These are phyloP conservation scores for Bibio marci DNA, from an alignment of 2,888 invertebrate species.

Conservation along the genomic window DNA sequence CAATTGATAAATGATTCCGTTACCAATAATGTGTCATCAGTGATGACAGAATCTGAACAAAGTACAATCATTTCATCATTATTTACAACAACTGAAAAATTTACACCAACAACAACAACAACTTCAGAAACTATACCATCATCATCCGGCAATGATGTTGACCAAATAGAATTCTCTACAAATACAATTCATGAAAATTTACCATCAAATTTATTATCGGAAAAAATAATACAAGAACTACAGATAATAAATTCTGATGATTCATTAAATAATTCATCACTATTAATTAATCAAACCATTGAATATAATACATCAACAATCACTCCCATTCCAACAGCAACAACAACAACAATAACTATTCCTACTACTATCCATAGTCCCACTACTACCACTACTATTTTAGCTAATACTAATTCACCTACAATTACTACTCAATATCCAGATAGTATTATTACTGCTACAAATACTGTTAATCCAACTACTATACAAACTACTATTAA, in stretches of 20 bases:
- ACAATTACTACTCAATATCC: slow-evolving; percentile 11
- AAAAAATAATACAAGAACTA: too few relatives aligned
- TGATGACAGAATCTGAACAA: too few relatives aligned
- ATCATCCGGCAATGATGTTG: too few relatives aligned
- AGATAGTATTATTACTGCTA: slow-evolving; percentile 19
- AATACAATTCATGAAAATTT: too few relatives aligned
- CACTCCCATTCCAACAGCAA: neutral
- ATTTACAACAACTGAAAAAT: neutral
- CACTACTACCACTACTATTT: slow-evolving; percentile 19
- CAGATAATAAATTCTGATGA: too few relatives aligned
- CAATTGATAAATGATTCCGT: too few relatives aligned
- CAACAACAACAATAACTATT: neutral
- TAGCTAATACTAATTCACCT: slow-evolving; percentile 11
- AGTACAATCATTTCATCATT: slow-evolving; percentile 5
- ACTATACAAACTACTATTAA: too few relatives aligned
- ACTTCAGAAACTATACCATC: neutral
- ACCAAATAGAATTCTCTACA: too few relatives aligned
- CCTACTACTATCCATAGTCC: slow-evolving; percentile 10
- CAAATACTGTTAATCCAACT: slow-evolving; percentile 11
- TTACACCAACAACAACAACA: slow-evolving; percentile 8
- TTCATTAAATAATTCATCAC: neutral
- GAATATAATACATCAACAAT: slow-evolving; percentile 22
- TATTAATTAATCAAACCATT: slow-evolving; percentile 11
- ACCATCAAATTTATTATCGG: too few relatives aligned
- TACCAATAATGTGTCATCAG: too few relatives aligned